Base-by-base conservation (phyloP, 2,888 invertebrate species). In the Calameuta filiformis region DNA sequence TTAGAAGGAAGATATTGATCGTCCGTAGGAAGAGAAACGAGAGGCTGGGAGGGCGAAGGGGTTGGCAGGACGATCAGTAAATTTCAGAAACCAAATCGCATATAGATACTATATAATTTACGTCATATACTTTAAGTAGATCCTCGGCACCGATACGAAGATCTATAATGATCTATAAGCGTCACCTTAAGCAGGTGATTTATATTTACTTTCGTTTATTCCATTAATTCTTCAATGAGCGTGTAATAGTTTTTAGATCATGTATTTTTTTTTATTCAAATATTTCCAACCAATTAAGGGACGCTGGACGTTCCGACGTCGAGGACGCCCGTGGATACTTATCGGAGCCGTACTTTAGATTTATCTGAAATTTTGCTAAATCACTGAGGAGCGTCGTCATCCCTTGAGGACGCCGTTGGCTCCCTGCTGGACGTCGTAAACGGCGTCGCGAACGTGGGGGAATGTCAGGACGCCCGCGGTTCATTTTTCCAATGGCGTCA, bases 401-500 rank as follows among this genome's bases (percentile, higher is more conserved):
- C 56, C 56, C 56, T 56, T 23, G 56, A 56, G 56, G 56, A 56
- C 23, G 56, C 56, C 76, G 73, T 37, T 12, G 35, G 69, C 73
- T 76, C 30, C 76, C 35, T 73, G 35, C n/a, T 35, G 71, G 37
- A 34, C 56, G 23, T 77, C 56, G 77, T 31, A 31, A 34, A 23
- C 34, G 31, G 11, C 71, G 31, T 71, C 71, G 30, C 31, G 82
- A 69, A 87, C 87, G 87, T 86, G 87, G 87, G 79, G 87, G 87
- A 87, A 87, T 86, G 85, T 81, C 80, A 69, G 77, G 69, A 79
- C 81, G 81, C 84, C 56, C 79, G 83, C 80, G 82, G 83, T 81
- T 81, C 84, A 85, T 86, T 84, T 83, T 85, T 78, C 80, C 87
- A 85, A 83, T 83, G 83, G 87, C 87, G 87, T 86, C 56, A 56